Base-by-base conservation (phyloP, 2,888 invertebrate genomes). In the Drosophila leonis region DNA sequence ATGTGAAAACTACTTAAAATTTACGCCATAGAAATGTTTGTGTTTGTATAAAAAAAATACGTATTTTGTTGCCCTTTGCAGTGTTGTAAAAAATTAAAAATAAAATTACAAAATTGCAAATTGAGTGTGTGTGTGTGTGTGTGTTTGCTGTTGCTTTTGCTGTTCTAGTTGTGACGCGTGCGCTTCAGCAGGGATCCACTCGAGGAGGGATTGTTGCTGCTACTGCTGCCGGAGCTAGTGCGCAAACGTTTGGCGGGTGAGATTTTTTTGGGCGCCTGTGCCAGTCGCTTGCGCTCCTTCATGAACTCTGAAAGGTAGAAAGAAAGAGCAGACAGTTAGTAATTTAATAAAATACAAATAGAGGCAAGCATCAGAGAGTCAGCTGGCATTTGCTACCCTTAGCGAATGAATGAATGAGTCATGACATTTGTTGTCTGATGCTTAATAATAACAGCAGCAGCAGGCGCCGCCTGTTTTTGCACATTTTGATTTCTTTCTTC, bases 251-350 rank as follows among this genome's bases (percentile, higher is more conserved):
- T 93, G 62, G 90, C 88, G 72, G 92, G 92, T 64, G 92, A 90
- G 69, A 91, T 78, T 88, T 93, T 93, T 77, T 92, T 93, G 55
- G 93, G 92, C 65, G 93, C 90, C 79, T 93, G 92, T 44, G 91
- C 79, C 52, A 93, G 90, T 39, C 93, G 92, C 82, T 93, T 93
- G 75, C 93, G 93, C 82, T 93, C 93, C 82, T 93, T 93, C 92
- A 93, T 92, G 80, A 92, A 93, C 80, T 93, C 93, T 93, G 7
- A 24, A 42, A 31, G 42, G 24, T 20, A 57, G 10, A 44, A 46
- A 49, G 52, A 59, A 12, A 37, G 42, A 9, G 35, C 33, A 65
- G 12, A 39, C 15, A 51, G 35, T 78, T 62, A 72, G 78, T 62
- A 61, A 77, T 63, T 55, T 12, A 51, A 41, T 44, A 60, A 42